A percentile compares a stretch with the other conserved stretches of the same genome.
Conservation (phyloP, 2,888 invertebrate genomes). For the Nemurella pictetii region DNA sequence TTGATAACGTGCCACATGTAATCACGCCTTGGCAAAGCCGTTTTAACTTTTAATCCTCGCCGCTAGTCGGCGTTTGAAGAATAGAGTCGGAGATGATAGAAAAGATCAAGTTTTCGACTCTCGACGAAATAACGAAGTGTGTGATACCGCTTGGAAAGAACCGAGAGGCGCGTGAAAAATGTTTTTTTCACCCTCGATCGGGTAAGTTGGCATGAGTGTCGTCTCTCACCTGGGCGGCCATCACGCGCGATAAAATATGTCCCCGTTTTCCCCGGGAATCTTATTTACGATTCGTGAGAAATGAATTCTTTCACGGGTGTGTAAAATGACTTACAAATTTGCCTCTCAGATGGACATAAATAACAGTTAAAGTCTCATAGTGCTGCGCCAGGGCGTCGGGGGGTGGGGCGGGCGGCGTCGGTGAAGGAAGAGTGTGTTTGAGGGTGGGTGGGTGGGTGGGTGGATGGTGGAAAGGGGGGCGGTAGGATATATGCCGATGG, state of each 20-base stretch:
- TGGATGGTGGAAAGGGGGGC: neutral
- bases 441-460: neutral
- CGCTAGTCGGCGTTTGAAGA: no score
- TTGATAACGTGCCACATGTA: neutral
- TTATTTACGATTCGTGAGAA: slow-evolving; percentile 18
- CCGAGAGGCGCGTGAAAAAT: neutral
- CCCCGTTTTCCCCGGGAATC: neutral
- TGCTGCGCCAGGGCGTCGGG: neutral
- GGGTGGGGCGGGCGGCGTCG: neutral
- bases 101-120: neutral
- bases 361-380: neutral
- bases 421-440: neutral
- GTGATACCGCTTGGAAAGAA: neutral
- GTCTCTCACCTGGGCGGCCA: neutral
- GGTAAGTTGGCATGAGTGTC: neutral
- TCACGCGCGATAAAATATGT: slow-evolving; percentile 9
- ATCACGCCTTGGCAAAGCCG: neutral
- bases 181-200: neutral
- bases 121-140: no score
- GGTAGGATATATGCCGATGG: slow-evolving; percentile 5
- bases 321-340: slow-evolving; percentile 22
- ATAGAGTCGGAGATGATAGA: neutral
- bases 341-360: slow-evolving; percentile 26
- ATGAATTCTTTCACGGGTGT: slow-evolving; percentile 10
- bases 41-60: no score